Evolutionary conservation across 2,888 invertebrate species (phyloP).

Genomic region (Drosophila quinaria): DNA sequence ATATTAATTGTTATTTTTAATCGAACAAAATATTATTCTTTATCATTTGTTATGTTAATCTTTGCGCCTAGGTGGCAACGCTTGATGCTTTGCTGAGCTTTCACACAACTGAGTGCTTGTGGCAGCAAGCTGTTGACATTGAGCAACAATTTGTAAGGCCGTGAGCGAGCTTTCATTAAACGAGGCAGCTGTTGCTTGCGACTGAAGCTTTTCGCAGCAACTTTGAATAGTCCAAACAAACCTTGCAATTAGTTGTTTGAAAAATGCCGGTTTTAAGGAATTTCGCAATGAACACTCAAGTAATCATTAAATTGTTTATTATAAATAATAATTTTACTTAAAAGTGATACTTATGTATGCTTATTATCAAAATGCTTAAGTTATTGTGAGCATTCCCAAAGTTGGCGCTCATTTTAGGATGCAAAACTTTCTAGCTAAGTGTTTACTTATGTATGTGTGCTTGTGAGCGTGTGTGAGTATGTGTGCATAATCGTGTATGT

Average conservation of each 20-base stretch:
- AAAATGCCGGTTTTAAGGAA: slow-evolving; percentile 36
- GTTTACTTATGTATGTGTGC: slow-evolving; percentile 21
- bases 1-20: too few relatives aligned
- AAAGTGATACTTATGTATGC: too few relatives aligned
- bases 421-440: slow-evolving; percentile 50
- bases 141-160: slow-evolving; percentile 43
- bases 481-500: slow-evolving; percentile 23
- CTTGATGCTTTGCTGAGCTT: slow-evolving; percentile 35
- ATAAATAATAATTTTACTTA: background rate
- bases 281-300: background rate
- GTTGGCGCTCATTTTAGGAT: slow-evolving; percentile 26
- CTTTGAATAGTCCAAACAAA: slow-evolving; percentile 19
- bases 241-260: slow-evolving; percentile 24
- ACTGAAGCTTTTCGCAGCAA: slow-evolving; percentile 51
- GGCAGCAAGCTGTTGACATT: slow-evolving; percentile 31
- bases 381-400: background rate
- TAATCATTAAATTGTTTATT: background rate
- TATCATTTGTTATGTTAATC: too few relatives aligned
- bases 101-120: background rate
- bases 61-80: slow-evolving; percentile 55
- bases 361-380: background rate
- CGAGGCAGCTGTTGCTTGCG: slow-evolving; percentile 66
- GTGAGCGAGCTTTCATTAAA: slow-evolving; percentile 42
- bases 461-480: slow-evolving; percentile 18
- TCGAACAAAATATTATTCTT: too few relatives aligned